Conservation (phyloP, 2,113 vertebrate genomes). For the Cromileptes altivelis region DNA sequence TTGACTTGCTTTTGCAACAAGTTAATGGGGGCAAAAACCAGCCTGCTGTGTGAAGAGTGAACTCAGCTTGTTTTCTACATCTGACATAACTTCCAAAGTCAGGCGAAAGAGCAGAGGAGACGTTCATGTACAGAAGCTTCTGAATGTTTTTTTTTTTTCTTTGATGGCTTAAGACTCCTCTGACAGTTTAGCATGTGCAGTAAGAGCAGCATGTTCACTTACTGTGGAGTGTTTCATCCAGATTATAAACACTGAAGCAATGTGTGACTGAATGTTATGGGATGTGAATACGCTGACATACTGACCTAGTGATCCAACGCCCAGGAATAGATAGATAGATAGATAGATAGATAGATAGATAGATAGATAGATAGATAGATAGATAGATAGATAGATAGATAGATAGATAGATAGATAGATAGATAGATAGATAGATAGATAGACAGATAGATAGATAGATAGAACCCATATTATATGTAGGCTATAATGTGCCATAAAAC, state of each 20-base stretch:
- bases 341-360: background rate
- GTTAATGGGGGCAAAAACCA: slow-evolving; percentile 1
- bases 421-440: no score
- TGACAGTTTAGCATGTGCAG: background rate
- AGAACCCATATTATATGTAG: no score
- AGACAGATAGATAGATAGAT: background rate
- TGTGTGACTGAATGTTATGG: background rate
- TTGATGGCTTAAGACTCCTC: slow-evolving; percentile 3
- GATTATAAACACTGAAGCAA: slow-evolving; percentile 13
- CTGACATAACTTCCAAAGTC: no score
- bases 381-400: no score
- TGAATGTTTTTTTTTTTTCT: background rate
- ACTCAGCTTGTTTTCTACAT: no score
- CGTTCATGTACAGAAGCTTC: background rate
- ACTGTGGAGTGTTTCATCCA: slow-evolving; percentile 2
- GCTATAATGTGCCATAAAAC: no score
- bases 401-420: no score
- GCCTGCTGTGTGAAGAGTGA: slow-evolving; percentile 2
- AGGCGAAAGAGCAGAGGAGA: slow-evolving; percentile 15
- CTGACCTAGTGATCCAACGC: slow-evolving; percentile 13
- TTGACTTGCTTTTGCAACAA: slow-evolving; percentile 27
- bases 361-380: no score
- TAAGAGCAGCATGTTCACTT: background rate
- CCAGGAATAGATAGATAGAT: background rate
- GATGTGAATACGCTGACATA: slow-evolving; percentile 31